Evolutionary conservation across 2,888 invertebrate species (phyloP).

Genomic region (Temnothorax unifasciatus): DNA sequence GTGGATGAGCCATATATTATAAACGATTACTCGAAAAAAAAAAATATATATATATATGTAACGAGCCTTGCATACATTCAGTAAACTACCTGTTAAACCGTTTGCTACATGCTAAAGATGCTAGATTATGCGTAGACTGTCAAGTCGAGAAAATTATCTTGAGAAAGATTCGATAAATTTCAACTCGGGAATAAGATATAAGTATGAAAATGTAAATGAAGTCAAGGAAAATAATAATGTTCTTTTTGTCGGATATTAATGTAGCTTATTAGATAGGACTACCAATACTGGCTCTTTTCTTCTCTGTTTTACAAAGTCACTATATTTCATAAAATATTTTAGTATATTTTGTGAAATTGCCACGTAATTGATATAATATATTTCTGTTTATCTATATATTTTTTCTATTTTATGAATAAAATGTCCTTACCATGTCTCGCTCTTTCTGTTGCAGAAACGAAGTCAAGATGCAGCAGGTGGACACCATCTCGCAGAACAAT

Average conservation of each 20-base stretch:
- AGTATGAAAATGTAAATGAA: neutral
- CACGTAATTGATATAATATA: constrained; percentile 27
- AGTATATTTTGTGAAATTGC: constrained; percentile 34
- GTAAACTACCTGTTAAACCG: neutral
- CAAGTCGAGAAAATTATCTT: neutral
- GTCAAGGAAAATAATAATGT: neutral
- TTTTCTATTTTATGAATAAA: constrained; percentile 35
- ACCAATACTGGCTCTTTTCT: neutral
- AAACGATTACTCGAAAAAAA: constrained; percentile 28
- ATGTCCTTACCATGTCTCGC: constrained; percentile 13
- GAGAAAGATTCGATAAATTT: neutral
- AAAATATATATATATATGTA: neutral
- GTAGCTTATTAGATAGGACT: constrained; percentile 5
- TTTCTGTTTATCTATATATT: constrained; percentile 6
- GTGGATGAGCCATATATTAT: constrained; percentile 73
- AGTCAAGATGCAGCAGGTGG: constrained; percentile 89
- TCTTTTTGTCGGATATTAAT: neutral
- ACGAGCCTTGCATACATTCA: neutral
- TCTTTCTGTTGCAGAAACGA: constrained; percentile 85
- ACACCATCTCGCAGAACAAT: constrained; percentile 88
- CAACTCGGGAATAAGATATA: neutral
- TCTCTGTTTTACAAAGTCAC: constrained; percentile 4
- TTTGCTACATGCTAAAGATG: neutral
- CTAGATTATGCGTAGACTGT: neutral
- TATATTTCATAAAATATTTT: constrained; percentile 58